Evolutionary conservation across 2,888 invertebrate species (phyloP).

Genomic region (Fragum whitleyi): DNA sequence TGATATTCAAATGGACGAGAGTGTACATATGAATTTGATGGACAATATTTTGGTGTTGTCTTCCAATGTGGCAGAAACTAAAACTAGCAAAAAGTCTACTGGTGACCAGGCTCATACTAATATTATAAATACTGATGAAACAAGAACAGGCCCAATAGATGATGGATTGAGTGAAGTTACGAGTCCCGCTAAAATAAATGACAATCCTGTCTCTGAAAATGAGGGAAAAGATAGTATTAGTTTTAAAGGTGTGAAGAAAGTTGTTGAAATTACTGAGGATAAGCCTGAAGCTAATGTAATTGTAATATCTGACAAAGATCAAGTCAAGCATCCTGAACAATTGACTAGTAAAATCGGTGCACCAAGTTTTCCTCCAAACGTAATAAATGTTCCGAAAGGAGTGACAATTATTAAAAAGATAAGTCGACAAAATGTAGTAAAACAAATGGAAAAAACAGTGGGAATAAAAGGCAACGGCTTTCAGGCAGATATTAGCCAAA

Average conservation of each 20-base stretch:
- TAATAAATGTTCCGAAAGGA: not conserved
- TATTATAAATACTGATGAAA: no score
- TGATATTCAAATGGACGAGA: slow-evolving; percentile 42
- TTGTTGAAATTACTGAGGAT: not conserved
- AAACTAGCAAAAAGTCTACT: not conserved
- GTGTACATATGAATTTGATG: slow-evolving; percentile 43
- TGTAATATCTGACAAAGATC: not conserved
- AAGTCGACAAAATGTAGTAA: not conserved
- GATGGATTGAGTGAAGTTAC: no score
- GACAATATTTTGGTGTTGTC: slow-evolving; percentile 18
- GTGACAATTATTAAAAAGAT: not conserved
- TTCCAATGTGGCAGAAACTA: not conserved
- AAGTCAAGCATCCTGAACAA: not conserved
- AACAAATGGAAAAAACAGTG: not conserved
- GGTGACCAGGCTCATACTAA: no score
- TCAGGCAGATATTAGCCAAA: no score
- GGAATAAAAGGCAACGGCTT: not conserved
- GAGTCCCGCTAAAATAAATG: not conserved
- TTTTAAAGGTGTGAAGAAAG: not conserved
- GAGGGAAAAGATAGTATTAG: not conserved
- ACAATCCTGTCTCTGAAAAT: not conserved
- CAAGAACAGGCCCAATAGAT: no score
- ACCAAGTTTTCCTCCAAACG: not conserved
- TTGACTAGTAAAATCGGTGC: not conserved
- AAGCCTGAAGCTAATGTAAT: not conserved